These are phyloP conservation scores for Oasisia sp. DNA, from an alignment of 2,888 invertebrate species.

Conservation along the genomic window DNA sequence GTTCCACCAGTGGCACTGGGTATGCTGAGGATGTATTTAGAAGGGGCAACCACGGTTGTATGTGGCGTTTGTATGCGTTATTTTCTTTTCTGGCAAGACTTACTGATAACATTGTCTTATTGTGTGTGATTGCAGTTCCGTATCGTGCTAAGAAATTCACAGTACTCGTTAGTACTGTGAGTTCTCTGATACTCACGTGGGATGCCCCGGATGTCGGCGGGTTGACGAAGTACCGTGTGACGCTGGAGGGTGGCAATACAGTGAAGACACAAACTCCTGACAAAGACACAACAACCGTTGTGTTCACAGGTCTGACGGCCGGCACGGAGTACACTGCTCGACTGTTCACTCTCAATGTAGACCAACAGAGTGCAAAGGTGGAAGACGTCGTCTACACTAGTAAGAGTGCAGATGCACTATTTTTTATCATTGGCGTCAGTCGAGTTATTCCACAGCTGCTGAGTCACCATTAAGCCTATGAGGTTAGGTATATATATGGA, in stretches of 20 bases:
- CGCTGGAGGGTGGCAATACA: background rate
- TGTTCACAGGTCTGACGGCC: background rate
- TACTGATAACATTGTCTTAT: background rate
- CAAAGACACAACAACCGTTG: background rate
- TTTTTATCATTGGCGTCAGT: background rate
- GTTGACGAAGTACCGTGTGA: background rate
- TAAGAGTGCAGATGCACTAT: background rate
- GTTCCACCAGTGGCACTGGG: too few species aligned
- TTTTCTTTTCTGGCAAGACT: too few species aligned
- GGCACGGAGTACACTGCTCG: background rate
- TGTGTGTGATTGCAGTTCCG: background rate
- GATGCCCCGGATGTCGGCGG: background rate
- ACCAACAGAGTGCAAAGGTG: conserved; percentile 17
- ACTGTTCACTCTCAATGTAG: background rate
- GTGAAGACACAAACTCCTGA: background rate
- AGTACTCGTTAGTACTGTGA: background rate
- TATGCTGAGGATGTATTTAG: too few species aligned
- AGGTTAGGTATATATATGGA: too few species aligned
- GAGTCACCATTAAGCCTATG: background rate
- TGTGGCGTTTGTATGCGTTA: too few species aligned
- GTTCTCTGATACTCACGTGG: background rate
- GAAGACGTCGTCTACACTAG: background rate
- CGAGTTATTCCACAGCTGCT: background rate
- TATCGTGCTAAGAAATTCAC: background rate
- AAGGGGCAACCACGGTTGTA: too few species aligned